Evolutionary conservation across 2,888 invertebrate species (phyloP).

Genomic region (Megastigmus dorsalis): DNA sequence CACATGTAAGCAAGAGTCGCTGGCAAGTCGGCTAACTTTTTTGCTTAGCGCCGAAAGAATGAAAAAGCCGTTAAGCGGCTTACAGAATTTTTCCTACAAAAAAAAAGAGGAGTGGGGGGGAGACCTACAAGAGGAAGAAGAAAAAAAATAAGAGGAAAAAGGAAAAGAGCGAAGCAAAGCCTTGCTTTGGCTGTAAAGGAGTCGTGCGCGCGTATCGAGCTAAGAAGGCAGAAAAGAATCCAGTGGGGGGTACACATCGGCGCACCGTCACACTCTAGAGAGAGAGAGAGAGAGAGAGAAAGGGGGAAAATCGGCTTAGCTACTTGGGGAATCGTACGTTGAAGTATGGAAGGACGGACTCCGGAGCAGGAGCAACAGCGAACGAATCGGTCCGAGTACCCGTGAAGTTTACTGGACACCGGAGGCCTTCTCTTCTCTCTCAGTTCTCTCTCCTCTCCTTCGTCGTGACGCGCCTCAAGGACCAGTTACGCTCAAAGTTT

Average conservation of each 20-base stretch:
- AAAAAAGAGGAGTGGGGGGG: too few species aligned
- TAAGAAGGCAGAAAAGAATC: too few species aligned
- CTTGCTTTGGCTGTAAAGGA: too few species aligned
- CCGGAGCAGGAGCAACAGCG: background rate
- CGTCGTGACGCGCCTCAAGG: constrained; percentile 7
- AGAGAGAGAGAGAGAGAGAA: background rate
- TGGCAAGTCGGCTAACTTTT: too few species aligned
- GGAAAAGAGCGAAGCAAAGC: too few species aligned
- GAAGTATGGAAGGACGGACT: background rate
- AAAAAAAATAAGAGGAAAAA: background rate
- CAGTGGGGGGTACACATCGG: too few species aligned
- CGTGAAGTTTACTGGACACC: constrained; percentile 8
- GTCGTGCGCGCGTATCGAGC: too few species aligned
- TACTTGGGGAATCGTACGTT: background rate
- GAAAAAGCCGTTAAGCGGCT: constrained; percentile 31
- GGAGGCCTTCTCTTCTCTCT: background rate
- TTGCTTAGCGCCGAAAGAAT: background rate
- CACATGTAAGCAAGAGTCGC: too few species aligned
- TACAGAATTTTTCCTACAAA: constrained; percentile 15
- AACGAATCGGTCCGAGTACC: background rate
- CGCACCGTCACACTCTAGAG: background rate
- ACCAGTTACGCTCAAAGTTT: constrained; percentile 24
- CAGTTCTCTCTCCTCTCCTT: background rate
- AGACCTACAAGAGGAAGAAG: too few species aligned
- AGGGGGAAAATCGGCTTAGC: constrained; percentile 40